A percentile compares a stretch with the other conserved stretches of the same genome.
These are phyloP conservation scores for Papilio helenus DNA, from an alignment of 1,140 invertebrate species.

Conservation along the genomic window DNA sequence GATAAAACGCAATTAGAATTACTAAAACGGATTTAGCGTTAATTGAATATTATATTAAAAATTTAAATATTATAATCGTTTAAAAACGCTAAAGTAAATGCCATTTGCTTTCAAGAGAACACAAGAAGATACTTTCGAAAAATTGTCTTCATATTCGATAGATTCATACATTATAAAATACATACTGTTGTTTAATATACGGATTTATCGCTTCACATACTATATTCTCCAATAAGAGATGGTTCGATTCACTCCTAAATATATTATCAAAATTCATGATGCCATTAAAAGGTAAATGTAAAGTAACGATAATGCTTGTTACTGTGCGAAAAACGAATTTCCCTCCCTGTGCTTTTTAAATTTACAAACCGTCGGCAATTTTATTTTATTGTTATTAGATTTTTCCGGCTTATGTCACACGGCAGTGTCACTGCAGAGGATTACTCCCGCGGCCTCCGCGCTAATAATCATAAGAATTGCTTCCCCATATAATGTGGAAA, in stretches of 20 bases:
- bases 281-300: constrained; percentile 70
- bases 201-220: neutral
- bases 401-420: constrained; percentile 81
- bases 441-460: constrained; percentile 78
- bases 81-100: neutral
- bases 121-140: neutral
- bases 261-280: constrained; percentile 61
- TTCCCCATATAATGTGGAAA: constrained; percentile 81
- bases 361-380: constrained; percentile 81
- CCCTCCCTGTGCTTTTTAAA: constrained; percentile 79
- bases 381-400: constrained; percentile 83
- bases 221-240: neutral
- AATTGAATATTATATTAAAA: constrained; percentile 31
- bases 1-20: constrained; percentile 44
- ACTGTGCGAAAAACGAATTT: constrained; percentile 77
- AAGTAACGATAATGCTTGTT: constrained; percentile 79
- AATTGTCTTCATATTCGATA: too few species aligned
- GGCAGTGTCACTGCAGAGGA: constrained; percentile 73
- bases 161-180: neutral
- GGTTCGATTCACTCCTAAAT: constrained; percentile 19
- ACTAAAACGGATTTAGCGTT: constrained; percentile 31
- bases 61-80: neutral
- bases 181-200: neutral
- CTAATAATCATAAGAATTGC: constrained; percentile 83
- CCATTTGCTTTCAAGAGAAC: neutral